Base-by-base conservation (phyloP, 2,113 vertebrate genomes). In the Sigmodon hispidus region DNA sequence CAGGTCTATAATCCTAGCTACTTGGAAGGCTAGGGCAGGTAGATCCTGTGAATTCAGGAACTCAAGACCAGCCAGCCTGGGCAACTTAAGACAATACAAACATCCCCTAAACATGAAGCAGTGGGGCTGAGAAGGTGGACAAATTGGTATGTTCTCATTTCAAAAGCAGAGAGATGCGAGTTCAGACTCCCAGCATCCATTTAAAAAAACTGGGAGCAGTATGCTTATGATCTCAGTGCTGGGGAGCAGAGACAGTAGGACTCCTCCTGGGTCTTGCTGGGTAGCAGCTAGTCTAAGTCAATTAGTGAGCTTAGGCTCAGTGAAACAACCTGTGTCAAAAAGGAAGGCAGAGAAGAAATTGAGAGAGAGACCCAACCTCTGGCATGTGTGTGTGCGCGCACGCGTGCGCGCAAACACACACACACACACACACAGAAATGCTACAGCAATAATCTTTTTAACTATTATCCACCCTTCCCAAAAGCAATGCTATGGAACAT, bases 371-470 rank as follows among this genome's bases (percentile, higher is more conserved):
- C 21, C 3, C 36, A 40, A 50, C n/a, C 40, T 85, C 40, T 65
- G 45, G 43, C 29, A n/a, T n/a, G n/a, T n/a, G n/a, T n/a, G n/a
- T n/a, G n/a, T n/a, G n/a, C n/a, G n/a, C n/a, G n/a, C n/a, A n/a
- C n/a, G n/a, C n/a, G n/a, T n/a, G n/a, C n/a, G n/a, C n/a, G n/a
- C n/a, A n/a, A 11, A 57, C 55, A 61, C 13, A 83, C 11, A 61
- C 40, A 63, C 26, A 61, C 13, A 84, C 13, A 65, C 52, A 55
- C 9, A 90, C n/a, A 91, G 8, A 91, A 73, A 31, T 4, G 10
- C 17, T 95, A 12, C 7, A 89, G 79, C 10, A 94, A 79, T 48
- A 84, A 95, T 86, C 67, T 52, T 95, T 94, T 81, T 72, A 92
- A 87, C 79, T 31, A 75, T 13, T 84, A 55, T 65, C 45, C 55